A percentile compares a stretch with the other conserved stretches of the same genome.
Evolutionary conservation across 2,888 invertebrate species (phyloP).

Genomic region (Orthosia cruda): DNA sequence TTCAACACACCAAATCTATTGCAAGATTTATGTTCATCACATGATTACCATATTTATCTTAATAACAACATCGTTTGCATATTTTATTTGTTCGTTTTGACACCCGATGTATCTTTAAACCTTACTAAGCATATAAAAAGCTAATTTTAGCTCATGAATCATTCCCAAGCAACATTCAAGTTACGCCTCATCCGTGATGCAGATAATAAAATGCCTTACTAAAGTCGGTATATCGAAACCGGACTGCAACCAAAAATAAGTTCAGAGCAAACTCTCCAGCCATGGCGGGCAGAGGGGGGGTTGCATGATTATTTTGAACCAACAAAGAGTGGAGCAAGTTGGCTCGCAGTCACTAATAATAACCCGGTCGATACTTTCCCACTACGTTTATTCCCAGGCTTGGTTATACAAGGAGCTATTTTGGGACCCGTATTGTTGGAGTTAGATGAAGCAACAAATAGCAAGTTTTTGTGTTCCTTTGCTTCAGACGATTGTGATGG

Average conservation of each 20-base stretch:
- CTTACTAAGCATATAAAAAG: constrained; percentile 10
- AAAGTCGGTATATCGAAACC: constrained; percentile 57
- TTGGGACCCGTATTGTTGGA: constrained; percentile 75
- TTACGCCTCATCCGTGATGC: constrained; percentile 53
- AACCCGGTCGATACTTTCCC: constrained; percentile 84
- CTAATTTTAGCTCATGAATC: constrained; percentile 42
- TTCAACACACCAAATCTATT: not conserved
- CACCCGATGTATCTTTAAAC: constrained; percentile 2
- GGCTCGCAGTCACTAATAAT: constrained; percentile 79
- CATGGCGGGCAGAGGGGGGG: constrained; percentile 70
- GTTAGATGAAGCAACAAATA: constrained; percentile 68
- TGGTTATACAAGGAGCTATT: constrained; percentile 85
- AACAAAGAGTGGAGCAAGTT: constrained; percentile 86
- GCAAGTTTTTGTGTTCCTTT: constrained; percentile 35
- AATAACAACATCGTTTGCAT: not conserved
- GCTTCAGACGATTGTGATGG: constrained; percentile 16
- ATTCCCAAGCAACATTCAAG: constrained; percentile 52
- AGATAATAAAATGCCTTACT: constrained; percentile 65
- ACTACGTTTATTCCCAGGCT: constrained; percentile 82
- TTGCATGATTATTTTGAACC: constrained; percentile 81
- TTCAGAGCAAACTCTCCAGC: constrained; percentile 68
- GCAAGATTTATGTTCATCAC: not conserved
- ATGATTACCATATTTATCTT: constrained; percentile 4
- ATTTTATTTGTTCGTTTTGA: not conserved
- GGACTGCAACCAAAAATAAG: constrained; percentile 68